Evolutionary conservation across 1,140 invertebrate species (phyloP), one percentile per base, ranked within the genome.

Genomic region (Liolophura sinensis): DNA sequence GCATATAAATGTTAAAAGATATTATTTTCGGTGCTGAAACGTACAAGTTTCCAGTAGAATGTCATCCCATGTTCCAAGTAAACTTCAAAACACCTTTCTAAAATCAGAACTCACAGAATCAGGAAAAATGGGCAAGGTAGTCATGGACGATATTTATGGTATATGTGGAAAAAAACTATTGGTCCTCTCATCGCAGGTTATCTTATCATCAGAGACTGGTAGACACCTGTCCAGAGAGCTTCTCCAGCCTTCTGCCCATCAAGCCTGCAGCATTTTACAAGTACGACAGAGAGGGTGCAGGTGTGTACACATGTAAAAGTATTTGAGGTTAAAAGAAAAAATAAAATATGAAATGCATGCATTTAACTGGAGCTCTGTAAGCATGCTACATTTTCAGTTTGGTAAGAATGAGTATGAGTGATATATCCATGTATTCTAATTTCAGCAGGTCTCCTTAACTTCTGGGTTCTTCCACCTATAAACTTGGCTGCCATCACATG

Each of bases 121-220:
- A n/a, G 12, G n/a, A 50, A 50, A 14, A 14, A 12, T 14, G n/a
- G 49, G n/a, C n/a, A n/a, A 50, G 49, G 12, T 12, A 50, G n/a
- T 50, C 49, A n/a, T 50, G n/a, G 49, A 14, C 12, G n/a, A 50
- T 14, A 50, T 60, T 60, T 40, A 60, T 27, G 22, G 15, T 22
- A 16, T 18, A 40, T 12, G 22, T 16, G 22, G 25, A 57, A 58
- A 27, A 25, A 9, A n/a, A 46, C 52, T n/a, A 47, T 6, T 62
- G 14, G 14, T 68, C 47, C 12, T 40, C 11, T 49, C 22, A 20
- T 70, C 73, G 20, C 77, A 95, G 95, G 77, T 87, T 99, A 63
- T 97, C 96, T 5, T 99, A 99, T 86, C 91, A 95, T 84, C 92
- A 98, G 83, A 89, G 95, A 80, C 92, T 99, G 62, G 89, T 89